A percentile compares a stretch with the other conserved stretches of the same genome.
phyloP scores from a whole-genome alignment of 2,888 invertebrate genomes.

The Boloria selene region DNA sequence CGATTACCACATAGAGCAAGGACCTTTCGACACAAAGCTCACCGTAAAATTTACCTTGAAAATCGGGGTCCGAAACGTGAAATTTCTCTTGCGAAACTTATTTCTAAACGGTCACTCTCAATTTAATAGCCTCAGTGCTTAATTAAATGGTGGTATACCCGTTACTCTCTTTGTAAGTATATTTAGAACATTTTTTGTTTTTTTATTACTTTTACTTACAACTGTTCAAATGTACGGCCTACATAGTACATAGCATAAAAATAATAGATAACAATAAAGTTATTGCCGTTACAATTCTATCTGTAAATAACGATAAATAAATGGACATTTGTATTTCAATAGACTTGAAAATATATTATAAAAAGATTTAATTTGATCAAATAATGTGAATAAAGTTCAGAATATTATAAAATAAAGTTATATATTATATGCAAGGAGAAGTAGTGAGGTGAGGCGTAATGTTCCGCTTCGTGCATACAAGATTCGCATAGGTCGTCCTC shows the following conservation, averaged over 20 bases:
- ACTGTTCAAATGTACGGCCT: not conserved
- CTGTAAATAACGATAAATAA: not conserved
- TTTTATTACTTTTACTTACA: not conserved
- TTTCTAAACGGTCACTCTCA: constrained; percentile 22
- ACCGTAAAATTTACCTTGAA: constrained; percentile 76
- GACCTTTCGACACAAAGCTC: constrained; percentile 78
- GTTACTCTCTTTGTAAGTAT: constrained; percentile 4
- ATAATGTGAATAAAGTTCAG: not conserved
- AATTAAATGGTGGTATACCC: constrained; percentile 14
- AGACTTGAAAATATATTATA: not conserved
- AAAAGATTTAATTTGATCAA: not conserved
- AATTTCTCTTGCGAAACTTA: constrained; percentile 56
- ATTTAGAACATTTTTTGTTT: constrained; percentile 1
- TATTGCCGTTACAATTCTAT: too few species aligned
- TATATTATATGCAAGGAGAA: not conserved
- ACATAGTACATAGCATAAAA: not conserved
- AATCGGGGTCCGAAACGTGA: constrained; percentile 62
- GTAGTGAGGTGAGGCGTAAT: constrained; percentile 4
- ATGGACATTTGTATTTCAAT: not conserved
- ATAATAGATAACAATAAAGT: too few species aligned
- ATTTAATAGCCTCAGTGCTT: constrained; percentile 24
- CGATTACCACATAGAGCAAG: constrained; percentile 79
- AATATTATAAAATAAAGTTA: not conserved
- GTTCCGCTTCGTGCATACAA: constrained; percentile 14
- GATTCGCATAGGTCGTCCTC: constrained; percentile 44